Evolutionary conservation across 2,113 vertebrate genomes (phyloP).

Genomic region (Hylia prasina): DNA sequence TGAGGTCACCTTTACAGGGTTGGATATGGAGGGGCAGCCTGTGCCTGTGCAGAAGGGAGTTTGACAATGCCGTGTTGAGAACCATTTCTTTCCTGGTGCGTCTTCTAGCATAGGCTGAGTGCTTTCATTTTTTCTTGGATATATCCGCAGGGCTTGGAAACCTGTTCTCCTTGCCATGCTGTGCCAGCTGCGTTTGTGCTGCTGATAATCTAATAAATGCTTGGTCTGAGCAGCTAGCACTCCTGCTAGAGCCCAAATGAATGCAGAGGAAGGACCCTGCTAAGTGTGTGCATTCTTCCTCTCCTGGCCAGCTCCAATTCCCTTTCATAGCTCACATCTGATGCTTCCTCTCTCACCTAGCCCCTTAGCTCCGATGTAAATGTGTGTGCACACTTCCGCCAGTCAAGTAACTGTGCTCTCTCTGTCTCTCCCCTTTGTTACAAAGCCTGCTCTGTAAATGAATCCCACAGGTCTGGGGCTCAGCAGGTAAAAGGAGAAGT

Average conservation of each 20-base stretch:
- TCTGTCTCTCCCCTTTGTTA: conserved; percentile 71
- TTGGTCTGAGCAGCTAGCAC: conserved; percentile 52
- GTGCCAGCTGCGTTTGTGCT: conserved; percentile 23
- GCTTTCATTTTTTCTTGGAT: not conserved
- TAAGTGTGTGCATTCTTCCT: conserved; percentile 59
- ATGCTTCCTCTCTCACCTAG: conserved; percentile 55
- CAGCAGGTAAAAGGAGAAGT: conserved; percentile 69
- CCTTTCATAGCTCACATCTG: conserved; percentile 63
- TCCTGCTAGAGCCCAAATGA: conserved; percentile 54
- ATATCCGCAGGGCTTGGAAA: not conserved
- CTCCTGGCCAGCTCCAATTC: conserved; percentile 47
- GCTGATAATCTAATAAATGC: conserved; percentile 30
- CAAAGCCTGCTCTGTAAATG: conserved; percentile 72
- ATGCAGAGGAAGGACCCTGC: conserved; percentile 55
- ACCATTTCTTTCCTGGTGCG: not conserved
- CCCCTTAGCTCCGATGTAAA: conserved; percentile 62
- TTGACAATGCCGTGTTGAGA: not conserved
- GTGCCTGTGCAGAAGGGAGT: not conserved
- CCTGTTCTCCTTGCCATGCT: conserved; percentile 2
- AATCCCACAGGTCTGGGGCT: conserved; percentile 73
- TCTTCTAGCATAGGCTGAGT: not conserved
- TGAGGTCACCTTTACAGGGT: not conserved
- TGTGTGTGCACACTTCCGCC: conserved; percentile 67
- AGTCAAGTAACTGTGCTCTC: conserved; percentile 69
- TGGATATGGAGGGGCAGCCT: not conserved